phyloP scores from a whole-genome alignment of 2,888 invertebrate species.

The Macropis europaea region DNA sequence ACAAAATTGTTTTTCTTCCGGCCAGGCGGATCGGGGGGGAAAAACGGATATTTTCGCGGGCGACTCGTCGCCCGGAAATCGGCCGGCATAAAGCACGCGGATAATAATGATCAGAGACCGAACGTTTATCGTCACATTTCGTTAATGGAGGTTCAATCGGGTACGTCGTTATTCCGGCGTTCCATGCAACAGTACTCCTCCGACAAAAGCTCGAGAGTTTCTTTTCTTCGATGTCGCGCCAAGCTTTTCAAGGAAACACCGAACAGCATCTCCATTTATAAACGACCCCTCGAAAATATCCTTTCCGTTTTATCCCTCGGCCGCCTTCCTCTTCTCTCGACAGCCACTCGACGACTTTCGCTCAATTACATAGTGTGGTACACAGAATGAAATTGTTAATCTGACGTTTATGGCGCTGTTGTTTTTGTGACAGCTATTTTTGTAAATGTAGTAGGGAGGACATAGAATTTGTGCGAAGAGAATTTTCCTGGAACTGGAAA shows the following conservation, averaged over 20 bases:
- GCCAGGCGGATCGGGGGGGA: not conserved
- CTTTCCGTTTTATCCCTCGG: conserved; percentile 22
- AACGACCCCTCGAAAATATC: conserved; percentile 40
- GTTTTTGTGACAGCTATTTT: no score
- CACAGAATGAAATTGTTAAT: no score
- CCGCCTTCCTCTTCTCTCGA: conserved; percentile 2
- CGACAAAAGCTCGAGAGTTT: conserved; percentile 35
- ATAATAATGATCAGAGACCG: conserved; percentile 27
- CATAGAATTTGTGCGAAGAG: no score
- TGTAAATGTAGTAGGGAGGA: no score
- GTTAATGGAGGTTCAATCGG: conserved; percentile 48
- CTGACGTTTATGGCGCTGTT: no score
- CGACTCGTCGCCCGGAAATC: not conserved
- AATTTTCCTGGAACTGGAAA: no score
- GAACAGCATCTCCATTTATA: conserved; percentile 49
- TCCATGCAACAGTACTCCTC: conserved; percentile 24
- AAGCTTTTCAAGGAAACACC: conserved; percentile 47
- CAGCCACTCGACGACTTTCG: conserved; percentile 54
- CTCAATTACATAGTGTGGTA: no score
- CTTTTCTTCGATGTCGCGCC: conserved; percentile 21
- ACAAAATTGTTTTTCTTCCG: conserved; percentile 42
- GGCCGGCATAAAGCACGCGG: conserved; percentile 36
- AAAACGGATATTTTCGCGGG: no score
- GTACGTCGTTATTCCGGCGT: conserved; percentile 23
- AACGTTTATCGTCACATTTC: conserved; percentile 46